Percentiles rank a stretch among this genome's conserved stretches.
Evolutionary conservation across 2,888 invertebrate species (phyloP).

Genomic region (Quadroppia sp.): DNA sequence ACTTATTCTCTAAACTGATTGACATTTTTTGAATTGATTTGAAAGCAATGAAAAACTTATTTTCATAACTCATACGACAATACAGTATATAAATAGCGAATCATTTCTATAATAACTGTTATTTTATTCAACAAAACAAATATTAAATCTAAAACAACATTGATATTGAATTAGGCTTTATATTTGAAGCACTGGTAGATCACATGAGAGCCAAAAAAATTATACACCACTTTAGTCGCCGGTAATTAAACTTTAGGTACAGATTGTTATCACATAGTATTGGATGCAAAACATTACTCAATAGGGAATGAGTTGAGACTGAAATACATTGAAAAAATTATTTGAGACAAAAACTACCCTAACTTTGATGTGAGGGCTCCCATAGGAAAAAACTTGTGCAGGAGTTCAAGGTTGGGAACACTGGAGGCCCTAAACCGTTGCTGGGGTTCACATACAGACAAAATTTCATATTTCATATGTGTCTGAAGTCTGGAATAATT

Average conservation of each 20-base stretch:
- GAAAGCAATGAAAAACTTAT: background rate
- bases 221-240: background rate
- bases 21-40: background rate
- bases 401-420: constrained; percentile 26
- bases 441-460: background rate
- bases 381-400: background rate
- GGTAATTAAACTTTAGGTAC: constrained; percentile 24
- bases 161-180: background rate
- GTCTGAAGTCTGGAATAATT: too few relatives aligned
- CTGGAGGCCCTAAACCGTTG: constrained; percentile 13
- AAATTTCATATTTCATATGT: background rate
- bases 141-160: too few relatives aligned
- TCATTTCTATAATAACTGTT: background rate
- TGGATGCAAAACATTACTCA: constrained; percentile 7
- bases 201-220: background rate
- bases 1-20: background rate
- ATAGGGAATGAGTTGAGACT: background rate
- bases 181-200: background rate
- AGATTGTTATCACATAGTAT: constrained; percentile 25
- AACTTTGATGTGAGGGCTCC: background rate
- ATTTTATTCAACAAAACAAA: too few relatives aligned
- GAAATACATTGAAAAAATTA: background rate
- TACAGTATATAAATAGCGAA: background rate
- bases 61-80: background rate
- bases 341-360: background rate